Evolutionary conservation across 2,797 vertebrate species (phyloP).

Genomic region (Huso huso): DNA sequence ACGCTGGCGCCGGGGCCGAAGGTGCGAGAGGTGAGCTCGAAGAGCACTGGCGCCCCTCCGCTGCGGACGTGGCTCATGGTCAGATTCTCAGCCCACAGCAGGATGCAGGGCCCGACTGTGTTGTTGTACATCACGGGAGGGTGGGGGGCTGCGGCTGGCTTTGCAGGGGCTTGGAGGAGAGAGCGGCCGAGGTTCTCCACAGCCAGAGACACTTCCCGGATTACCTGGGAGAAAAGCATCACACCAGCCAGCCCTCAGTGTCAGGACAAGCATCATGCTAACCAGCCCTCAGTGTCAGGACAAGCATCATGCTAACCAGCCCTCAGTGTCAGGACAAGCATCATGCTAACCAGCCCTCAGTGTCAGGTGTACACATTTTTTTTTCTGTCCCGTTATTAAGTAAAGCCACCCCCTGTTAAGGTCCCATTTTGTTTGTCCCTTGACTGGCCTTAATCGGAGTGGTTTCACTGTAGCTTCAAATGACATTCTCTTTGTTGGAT

Average conservation of each 20-base stretch:
- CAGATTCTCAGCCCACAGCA: constrained; percentile 74
- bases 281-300: not conserved
- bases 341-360: not conserved
- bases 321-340: not conserved
- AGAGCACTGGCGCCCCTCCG: constrained; percentile 40
- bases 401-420: no score
- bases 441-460: no score
- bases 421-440: no score
- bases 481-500: no score
- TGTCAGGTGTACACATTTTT: no score
- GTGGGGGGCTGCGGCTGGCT: constrained; percentile 17
- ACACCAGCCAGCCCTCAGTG: not conserved
- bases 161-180: constrained; percentile 54
- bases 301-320: not conserved
- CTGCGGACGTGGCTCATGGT: constrained; percentile 51
- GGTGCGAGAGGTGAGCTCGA: constrained; percentile 62
- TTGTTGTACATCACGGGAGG: constrained; percentile 60
- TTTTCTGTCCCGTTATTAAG: no score
- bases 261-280: not conserved
- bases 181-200: constrained; percentile 57
- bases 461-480: no score
- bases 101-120: constrained; percentile 51
- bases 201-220: constrained; percentile 45
- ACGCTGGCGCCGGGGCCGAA: constrained; percentile 52
- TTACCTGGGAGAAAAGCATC: constrained; percentile 45